Evolutionary conservation across 2,113 vertebrate species (phyloP), one percentile per base, ranked within the genome.

Genomic region (Pycnonotus jocosus): DNA sequence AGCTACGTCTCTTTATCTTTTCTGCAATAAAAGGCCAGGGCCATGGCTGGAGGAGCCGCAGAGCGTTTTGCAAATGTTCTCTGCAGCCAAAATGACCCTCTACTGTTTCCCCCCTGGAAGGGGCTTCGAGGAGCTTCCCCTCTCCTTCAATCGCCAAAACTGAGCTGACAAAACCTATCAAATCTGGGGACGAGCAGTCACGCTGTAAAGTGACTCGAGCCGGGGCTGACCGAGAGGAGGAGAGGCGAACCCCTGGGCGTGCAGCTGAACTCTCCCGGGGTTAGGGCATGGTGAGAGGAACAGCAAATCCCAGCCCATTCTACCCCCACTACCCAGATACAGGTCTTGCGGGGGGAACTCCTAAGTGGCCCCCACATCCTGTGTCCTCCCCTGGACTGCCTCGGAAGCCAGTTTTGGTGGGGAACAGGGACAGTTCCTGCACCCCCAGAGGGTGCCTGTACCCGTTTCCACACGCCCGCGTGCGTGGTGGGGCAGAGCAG

Each of bases 1-100:
- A 96, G 88, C 92, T 97, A 45, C 82, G 77, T 58, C 88, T 91
- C 94, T 97, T 97, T 91, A 96, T 77, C 85, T 82, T 95, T 96
- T 95, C 95, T 95, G 86, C 82, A 91, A 80, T 94, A 96, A 97
- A 95, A 88, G 88, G 89, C 90, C 91, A 61, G 93, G 94, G 86
- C 72, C 72, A 92, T 91, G 94, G 89, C 94, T 72, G 64, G 82
- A 96, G 84, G 88, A 96, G 91, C 92, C 24, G 71, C 79, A 42
- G 83, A 97, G 95, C 82, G 91, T 95, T 97, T 93, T 96, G 96
- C 74, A 93, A 96, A 96, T 96, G n/a, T 38, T 66, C 19, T 37
- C 18, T 44, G 93, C 80, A 62, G 92, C 94, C 94, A 64, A 93
- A 96, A 92, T 20, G 81, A 95, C 73, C 94, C 79, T 57, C 88